Percentiles rank a stretch among this genome's conserved stretches.
These are phyloP conservation scores for Chloromyia formosa DNA, from an alignment of 2,888 invertebrate genomes.

Conservation along the genomic window DNA sequence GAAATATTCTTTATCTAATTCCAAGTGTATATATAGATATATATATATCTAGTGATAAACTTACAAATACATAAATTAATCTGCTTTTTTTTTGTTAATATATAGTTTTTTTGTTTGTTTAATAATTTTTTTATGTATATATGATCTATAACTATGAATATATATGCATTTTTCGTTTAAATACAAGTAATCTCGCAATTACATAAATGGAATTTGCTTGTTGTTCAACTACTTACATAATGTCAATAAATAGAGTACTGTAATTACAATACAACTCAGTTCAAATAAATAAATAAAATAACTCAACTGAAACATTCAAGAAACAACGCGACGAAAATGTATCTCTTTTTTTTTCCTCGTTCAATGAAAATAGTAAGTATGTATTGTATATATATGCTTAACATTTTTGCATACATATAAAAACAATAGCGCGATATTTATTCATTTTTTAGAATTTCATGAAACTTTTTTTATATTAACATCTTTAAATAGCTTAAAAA, in stretches of 20 bases:
- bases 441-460: slow-evolving; percentile 26
- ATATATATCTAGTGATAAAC: slow-evolving; percentile 42
- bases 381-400: slow-evolving; percentile 14
- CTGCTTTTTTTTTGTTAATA: no score
- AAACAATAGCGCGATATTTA: neutral
- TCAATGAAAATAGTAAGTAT: neutral
- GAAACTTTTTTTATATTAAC: neutral
- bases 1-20: slow-evolving; percentile 39
- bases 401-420: slow-evolving; percentile 12
- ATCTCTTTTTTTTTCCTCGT: neutral
- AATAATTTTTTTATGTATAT: slow-evolving; percentile 35
- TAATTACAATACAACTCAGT: no score
- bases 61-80: slow-evolving; percentile 43
- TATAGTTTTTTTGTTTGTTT: slow-evolving; percentile 31
- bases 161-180: slow-evolving; percentile 34
- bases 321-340: slow-evolving; percentile 29
- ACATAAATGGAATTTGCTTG: slow-evolving; percentile 35
- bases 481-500: neutral
- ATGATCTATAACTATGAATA: slow-evolving; percentile 42
- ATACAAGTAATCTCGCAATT: slow-evolving; percentile 41
- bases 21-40: neutral
- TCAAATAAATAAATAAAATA: no score
- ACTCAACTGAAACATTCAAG: slow-evolving; percentile 38
- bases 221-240: slow-evolving; percentile 40
- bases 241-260: slow-evolving; percentile 29